Evolutionary conservation across 2,113 vertebrate genomes (phyloP).

Genomic region (Hylia prasina): DNA sequence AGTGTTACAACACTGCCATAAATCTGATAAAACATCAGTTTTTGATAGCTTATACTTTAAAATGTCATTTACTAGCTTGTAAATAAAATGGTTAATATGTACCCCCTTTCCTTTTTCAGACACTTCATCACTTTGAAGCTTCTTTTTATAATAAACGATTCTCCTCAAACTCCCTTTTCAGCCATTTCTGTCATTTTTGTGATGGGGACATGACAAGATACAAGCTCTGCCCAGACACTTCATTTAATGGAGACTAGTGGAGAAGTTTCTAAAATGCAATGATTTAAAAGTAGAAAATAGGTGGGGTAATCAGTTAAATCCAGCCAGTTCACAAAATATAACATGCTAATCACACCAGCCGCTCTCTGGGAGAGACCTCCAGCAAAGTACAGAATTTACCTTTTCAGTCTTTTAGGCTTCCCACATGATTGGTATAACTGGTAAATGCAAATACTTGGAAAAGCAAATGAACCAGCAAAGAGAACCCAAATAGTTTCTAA

Average conservation of each 20-base stretch:
- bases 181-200: not conserved
- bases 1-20: not conserved
- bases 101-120: not conserved
- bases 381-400: not conserved
- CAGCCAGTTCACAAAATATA: not conserved
- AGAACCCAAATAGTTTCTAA: not conserved
- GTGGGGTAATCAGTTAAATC: not conserved
- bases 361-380: not conserved
- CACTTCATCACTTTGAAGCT: not conserved
- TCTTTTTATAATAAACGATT: not conserved
- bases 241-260: not conserved
- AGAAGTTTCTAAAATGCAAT: not conserved
- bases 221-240: not conserved
- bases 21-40: not conserved
- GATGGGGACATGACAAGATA: not conserved
- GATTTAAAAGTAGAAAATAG: not conserved
- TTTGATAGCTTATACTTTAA: not conserved
- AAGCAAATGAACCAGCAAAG: not conserved
- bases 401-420: not conserved
- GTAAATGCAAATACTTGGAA: not conserved
- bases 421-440: not conserved
- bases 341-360: not conserved
- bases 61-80: not conserved
- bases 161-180: not conserved
- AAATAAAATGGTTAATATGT: not conserved